phyloP scores from a whole-genome alignment of 1,140 invertebrate species.

The Apocrypta bakeri region DNA sequence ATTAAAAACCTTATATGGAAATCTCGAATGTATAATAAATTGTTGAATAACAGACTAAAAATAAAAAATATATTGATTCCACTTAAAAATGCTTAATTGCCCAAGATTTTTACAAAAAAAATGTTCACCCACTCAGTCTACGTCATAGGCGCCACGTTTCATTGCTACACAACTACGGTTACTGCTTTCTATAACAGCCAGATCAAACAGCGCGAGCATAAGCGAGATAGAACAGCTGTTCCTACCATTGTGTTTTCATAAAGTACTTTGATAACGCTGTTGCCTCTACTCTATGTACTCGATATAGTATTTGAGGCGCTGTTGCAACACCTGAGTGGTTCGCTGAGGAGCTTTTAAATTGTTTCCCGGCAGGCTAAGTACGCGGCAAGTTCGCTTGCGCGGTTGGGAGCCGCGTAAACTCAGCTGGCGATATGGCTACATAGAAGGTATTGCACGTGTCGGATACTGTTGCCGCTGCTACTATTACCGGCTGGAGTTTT shows the following conservation, averaged over 20 bases:
- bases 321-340: not conserved
- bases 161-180: not conserved
- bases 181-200: slow-evolving; percentile 32
- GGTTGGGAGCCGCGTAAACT: not conserved
- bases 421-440: not conserved
- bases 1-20: too few relatives aligned
- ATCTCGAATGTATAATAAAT: too few relatives aligned
- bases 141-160: not conserved
- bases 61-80: too few relatives aligned
- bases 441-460: not conserved
- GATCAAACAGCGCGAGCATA: slow-evolving; percentile 26
- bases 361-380: not conserved
- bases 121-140: not conserved
- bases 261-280: slow-evolving; percentile 15
- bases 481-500: not conserved
- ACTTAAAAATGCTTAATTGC: too few relatives aligned
- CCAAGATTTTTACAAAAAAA: too few relatives aligned
- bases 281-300: not conserved
- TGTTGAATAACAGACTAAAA: too few relatives aligned
- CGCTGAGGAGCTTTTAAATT: slow-evolving; percentile 36
- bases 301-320: slow-evolving; percentile 22
- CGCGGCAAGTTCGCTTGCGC: not conserved
- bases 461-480: not conserved
- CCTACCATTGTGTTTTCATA: slow-evolving; percentile 25
- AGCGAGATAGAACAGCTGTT: not conserved